A percentile compares a stretch with the other conserved stretches of the same genome.
Conservation (phyloP, 2,888 invertebrate species). For the Neoascia interrupta region DNA sequence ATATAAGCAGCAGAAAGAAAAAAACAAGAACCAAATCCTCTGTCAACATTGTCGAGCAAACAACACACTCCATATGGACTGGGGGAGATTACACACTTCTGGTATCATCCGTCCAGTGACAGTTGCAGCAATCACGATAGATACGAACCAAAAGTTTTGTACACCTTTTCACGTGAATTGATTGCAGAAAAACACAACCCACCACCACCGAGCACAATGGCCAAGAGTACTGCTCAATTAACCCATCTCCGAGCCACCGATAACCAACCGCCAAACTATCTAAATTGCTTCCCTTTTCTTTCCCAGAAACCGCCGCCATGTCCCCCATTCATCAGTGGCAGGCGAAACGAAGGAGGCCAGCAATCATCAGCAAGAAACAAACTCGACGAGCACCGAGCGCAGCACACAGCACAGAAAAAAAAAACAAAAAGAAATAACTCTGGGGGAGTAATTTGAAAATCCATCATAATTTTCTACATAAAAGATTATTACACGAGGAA, state of each 20-base stretch:
- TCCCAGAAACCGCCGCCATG: constrained; percentile 1
- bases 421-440: constrained; percentile 16
- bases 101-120: no score
- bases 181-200: constrained; percentile 6
- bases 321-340: background rate
- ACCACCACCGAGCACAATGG: background rate
- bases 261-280: constrained; percentile 47
- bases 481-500: constrained; percentile 68
- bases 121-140: no score
- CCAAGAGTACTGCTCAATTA: constrained; percentile 62
- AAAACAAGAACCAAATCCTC: constrained; percentile 37
- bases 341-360: background rate
- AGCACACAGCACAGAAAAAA: constrained; percentile 1
- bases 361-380: constrained; percentile 18
- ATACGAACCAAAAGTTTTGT: no score
- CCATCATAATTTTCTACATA: constrained; percentile 69
- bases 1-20: constrained; percentile 18
- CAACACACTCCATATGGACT: constrained; percentile 17
- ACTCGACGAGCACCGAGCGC: background rate
- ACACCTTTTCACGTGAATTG: background rate
- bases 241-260: constrained; percentile 30
- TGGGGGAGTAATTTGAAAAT: constrained; percentile 66
- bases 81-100: no score
- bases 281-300: constrained; percentile 59
- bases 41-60: constrained; percentile 50